Percentiles rank a stretch among this genome's conserved stretches.
phyloP scores from a whole-genome alignment of 2,888 invertebrate species.

The Diplazon laetatorius region DNA sequence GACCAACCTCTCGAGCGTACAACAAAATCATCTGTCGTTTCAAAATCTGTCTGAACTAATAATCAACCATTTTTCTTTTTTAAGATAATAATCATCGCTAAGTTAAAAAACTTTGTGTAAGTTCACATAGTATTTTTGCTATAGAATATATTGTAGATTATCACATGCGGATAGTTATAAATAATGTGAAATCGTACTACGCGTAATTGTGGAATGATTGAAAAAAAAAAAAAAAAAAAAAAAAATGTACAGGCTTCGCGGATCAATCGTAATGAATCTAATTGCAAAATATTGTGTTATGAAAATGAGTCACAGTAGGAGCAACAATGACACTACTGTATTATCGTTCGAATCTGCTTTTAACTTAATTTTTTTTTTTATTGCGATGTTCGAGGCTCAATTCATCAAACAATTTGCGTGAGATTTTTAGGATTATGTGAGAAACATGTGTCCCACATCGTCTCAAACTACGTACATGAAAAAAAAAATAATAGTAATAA shows the following conservation, averaged over 20 bases:
- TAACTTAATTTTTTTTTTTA: conserved; percentile 8
- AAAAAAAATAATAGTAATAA: too few species aligned
- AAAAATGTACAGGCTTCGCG: conserved; percentile 41
- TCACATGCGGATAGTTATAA: conserved; percentile 40
- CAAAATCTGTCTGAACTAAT: conserved; percentile 37
- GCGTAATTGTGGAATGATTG: too few species aligned
- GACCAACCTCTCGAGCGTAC: too few species aligned
- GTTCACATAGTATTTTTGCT: conserved; percentile 68
- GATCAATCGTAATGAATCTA: conserved; percentile 11
- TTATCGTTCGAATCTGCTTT: conserved; percentile 20
- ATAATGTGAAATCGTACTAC: conserved; percentile 46
- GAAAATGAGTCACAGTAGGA: conserved; percentile 20
- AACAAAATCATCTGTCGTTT: conserved; percentile 30
- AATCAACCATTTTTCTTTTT: conserved; percentile 36
- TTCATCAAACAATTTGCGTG: conserved; percentile 9
- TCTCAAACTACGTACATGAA: too few species aligned
- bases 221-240: conserved; percentile 40
- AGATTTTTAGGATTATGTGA: not conserved
- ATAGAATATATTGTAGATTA: conserved; percentile 66
- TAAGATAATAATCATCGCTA: conserved; percentile 34
- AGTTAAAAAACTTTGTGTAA: conserved; percentile 54
- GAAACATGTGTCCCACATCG: not conserved
- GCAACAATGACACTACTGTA: conserved; percentile 10
- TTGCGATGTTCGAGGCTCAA: conserved; percentile 24
- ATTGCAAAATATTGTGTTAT: not conserved